A percentile compares a stretch with the other conserved stretches of the same genome.
phyloP scores from a whole-genome alignment of 2,797 vertebrate species.

The Lithobates sylvaticus region DNA sequence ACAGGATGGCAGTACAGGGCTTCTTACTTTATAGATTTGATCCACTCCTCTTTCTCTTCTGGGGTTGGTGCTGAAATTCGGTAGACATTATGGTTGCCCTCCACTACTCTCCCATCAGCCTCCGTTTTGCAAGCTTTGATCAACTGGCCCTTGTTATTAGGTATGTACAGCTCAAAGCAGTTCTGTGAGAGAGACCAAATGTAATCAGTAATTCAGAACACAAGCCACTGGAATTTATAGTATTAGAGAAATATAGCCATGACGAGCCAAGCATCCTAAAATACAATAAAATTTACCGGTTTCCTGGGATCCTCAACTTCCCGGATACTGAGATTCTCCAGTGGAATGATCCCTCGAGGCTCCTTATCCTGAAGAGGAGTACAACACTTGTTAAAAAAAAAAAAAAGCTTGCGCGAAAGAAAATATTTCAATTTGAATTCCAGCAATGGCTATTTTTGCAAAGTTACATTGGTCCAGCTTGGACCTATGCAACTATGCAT shows the following conservation, averaged over 20 bases:
- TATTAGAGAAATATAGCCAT: not conserved
- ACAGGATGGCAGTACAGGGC: not conserved
- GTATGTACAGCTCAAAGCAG: constrained; percentile 95
- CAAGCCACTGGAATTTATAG: not conserved
- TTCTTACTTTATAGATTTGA: constrained; percentile 91
- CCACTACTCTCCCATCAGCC: constrained; percentile 90
- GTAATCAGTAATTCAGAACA: not conserved
- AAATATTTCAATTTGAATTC: not conserved
- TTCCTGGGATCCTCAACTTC: constrained; percentile 95
- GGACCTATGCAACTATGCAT: too few relatives aligned
- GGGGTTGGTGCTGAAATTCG: constrained; percentile 91
- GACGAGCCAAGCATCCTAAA: not conserved
- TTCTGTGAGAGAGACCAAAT: constrained; percentile 74
- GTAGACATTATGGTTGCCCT: constrained; percentile 90
- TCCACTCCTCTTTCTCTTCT: constrained; percentile 95
- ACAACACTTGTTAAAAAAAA: not conserved
- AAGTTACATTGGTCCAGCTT: too few relatives aligned
- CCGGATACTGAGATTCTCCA: constrained; percentile 94
- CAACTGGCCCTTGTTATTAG: constrained; percentile 94
- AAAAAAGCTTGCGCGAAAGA: not conserved
- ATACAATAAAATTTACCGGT: constrained; percentile 77
- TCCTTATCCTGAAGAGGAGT: constrained; percentile 86
- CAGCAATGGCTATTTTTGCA: too few relatives aligned
- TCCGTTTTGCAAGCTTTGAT: constrained; percentile 90
- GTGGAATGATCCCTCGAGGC: constrained; percentile 90